Base-by-base conservation (phyloP, 2,113 vertebrate species). In the Xiphias gladius region DNA sequence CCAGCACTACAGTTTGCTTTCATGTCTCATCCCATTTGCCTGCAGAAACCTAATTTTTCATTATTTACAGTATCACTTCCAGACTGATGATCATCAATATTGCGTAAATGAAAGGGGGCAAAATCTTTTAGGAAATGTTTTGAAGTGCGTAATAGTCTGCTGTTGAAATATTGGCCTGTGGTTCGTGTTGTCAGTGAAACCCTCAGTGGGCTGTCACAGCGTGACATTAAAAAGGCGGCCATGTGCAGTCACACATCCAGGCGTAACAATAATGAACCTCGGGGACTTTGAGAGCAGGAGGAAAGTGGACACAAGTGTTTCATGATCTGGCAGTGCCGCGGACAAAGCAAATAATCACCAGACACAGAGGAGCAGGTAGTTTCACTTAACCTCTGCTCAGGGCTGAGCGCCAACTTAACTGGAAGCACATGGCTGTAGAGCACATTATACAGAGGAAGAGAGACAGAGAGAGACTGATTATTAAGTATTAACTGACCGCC, bases 341-440 rank as follows among this genome's bases (percentile, higher is more conserved):
- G 90, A 94, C 91, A 92, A 94, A 94, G 93, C 89, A 93, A 93
- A 92, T 93, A 95, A 94, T 94, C 90, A 64, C 72, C 89, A 88
- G 90, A 91, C 94, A 91, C 92, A 83, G 89, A 91, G 89, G 88
- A 91, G 90, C 93, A 94, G 94, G 92, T 94, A 95, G 90, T 93
- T 95, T 93, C 91, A 94, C 92, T 94, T 94, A 92, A 94, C 93
- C 92, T 88, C 92, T 92, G 92, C 87, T 82, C 83, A 32, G 89
- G 84, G 85, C 91, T 41, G 80, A 87, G 90, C 71, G 67, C 77
- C 85, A 82, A n/a, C 86, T 76, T 94, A 95, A 94, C 88, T 93
- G 84, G 91, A 94, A 94, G 89, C 94, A 94, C 89, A 94, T 95
- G 94, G 87, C 75, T 28, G 80, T 67, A 41, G 71, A 82, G 76